Evolutionary conservation across 2,888 invertebrate genomes (phyloP).

Genomic region (Pelosia muscerda): DNA sequence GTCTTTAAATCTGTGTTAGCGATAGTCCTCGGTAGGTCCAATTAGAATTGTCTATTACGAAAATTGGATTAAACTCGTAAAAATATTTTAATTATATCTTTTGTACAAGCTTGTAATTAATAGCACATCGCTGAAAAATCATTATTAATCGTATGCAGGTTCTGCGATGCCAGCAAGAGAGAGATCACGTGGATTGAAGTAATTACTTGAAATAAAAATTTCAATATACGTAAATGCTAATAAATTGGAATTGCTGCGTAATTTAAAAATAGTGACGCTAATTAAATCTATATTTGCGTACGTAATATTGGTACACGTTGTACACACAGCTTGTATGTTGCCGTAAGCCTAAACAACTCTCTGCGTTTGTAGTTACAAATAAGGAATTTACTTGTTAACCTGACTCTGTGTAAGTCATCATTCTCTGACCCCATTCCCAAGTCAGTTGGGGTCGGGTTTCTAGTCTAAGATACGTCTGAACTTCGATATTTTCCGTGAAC

Average conservation of each 20-base stretch:
- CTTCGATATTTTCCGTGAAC: too few species aligned
- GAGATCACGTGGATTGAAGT: neutral
- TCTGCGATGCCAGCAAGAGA: neutral
- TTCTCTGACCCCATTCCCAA: too few species aligned
- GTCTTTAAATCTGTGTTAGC: neutral
- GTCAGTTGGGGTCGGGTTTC: too few species aligned
- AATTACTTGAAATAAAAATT: neutral
- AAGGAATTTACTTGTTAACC: neutral
- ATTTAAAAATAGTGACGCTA: neutral
- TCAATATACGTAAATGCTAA: neutral
- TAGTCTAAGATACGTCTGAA: too few species aligned
- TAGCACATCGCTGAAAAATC: neutral
- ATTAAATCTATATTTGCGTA: neutral
- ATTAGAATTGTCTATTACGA: neutral
- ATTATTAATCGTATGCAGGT: neutral
- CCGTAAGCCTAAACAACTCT: neutral
- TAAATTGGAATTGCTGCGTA: conserved; percentile 1
- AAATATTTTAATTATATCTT: neutral
- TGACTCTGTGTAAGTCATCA: neutral
- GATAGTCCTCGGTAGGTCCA: neutral
- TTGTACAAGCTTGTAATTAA: neutral
- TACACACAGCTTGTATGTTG: neutral
- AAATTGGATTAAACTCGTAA: neutral
- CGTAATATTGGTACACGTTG: conserved; percentile 4
- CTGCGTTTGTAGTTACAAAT: neutral